Conservation (phyloP, 2,797 vertebrate species). For the Cheirogaleus major region DNA sequence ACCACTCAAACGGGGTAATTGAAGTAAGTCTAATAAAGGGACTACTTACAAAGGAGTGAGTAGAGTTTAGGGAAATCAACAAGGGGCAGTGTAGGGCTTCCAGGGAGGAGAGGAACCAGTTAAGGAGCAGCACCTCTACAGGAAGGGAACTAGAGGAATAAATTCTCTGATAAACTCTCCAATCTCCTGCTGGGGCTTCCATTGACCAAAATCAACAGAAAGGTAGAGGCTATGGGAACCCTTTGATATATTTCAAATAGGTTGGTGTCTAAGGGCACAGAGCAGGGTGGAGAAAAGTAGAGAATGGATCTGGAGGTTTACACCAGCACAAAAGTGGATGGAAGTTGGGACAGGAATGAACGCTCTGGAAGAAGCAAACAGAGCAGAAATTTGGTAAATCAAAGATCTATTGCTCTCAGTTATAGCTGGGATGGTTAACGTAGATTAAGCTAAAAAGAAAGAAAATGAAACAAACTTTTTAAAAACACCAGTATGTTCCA, state of each 20-base stretch:
- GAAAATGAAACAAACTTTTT: neutral
- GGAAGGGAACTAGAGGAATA: neutral
- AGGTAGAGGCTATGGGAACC: neutral
- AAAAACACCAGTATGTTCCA: neutral
- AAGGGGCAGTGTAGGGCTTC: neutral
- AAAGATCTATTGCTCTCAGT: neutral
- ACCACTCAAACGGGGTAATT: slow-evolving; percentile 32
- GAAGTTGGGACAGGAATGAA: neutral
- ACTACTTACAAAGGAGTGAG: slow-evolving; percentile 18
- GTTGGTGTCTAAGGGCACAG: neutral
- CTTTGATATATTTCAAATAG: neutral
- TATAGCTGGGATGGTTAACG: neutral
- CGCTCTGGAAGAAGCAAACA: neutral
- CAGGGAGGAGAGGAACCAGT: neutral
- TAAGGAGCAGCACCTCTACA: neutral
- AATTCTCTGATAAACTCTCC: neutral
- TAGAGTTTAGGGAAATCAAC: slow-evolving; percentile 21
- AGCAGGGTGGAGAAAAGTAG: neutral
- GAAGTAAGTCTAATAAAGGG: slow-evolving; percentile 41
- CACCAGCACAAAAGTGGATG: neutral
- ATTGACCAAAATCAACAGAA: neutral
- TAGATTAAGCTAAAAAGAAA: neutral
- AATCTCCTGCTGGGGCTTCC: neutral
- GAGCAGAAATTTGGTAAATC: neutral
- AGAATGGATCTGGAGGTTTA: neutral